Evolutionary conservation across 2,113 vertebrate genomes (phyloP).

Genomic region (Columba livia): DNA sequence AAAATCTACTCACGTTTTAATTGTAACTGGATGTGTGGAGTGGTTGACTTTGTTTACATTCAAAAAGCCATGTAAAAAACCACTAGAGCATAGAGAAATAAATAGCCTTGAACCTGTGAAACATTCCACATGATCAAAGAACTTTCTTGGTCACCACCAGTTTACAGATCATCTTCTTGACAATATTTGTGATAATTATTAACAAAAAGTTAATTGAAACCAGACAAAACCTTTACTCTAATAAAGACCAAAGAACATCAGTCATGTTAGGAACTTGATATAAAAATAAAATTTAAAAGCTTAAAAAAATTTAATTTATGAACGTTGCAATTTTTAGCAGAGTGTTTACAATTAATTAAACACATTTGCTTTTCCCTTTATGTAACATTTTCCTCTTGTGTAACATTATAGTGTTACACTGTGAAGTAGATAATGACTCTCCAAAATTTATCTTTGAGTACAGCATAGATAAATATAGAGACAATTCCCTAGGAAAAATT

Average conservation of each 20-base stretch:
- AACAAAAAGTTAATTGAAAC: background rate
- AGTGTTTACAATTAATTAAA: background rate
- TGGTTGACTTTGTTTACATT: background rate
- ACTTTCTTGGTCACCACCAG: background rate
- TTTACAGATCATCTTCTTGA: background rate
- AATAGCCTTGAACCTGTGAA: background rate
- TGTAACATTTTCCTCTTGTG: too few species aligned
- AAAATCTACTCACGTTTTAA: background rate
- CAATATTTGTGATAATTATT: background rate
- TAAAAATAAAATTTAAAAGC: background rate
- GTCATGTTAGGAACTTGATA: background rate
- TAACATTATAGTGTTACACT: background rate
- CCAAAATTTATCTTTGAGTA: background rate
- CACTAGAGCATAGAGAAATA: background rate
- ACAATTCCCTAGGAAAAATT: background rate
- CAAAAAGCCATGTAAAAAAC: background rate
- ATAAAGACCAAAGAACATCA: background rate
- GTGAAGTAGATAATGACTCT: background rate
- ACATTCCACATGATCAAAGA: background rate
- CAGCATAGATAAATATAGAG: background rate
- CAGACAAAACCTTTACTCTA: background rate
- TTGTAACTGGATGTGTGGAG: background rate
- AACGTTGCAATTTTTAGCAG: background rate
- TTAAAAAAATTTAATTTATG: background rate
- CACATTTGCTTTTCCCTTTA: background rate